phyloP scores from a whole-genome alignment of 2,113 vertebrate species.

The Suncus etruscus region DNA sequence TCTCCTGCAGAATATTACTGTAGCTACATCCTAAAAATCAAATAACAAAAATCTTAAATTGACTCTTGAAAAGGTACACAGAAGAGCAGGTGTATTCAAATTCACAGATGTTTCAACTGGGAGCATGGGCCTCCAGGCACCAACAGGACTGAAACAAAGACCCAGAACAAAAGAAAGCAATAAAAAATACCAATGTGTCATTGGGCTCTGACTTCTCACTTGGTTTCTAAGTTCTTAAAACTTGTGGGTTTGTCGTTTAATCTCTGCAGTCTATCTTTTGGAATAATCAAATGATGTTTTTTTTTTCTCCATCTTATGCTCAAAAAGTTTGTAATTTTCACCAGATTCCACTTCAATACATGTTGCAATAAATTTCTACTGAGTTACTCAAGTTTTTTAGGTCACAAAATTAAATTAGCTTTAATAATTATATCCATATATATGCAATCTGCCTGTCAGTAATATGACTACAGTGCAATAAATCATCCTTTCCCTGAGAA shows the following conservation, averaged over 20 bases:
- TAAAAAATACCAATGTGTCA: background rate
- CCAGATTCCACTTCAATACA: slow-evolving; percentile 2
- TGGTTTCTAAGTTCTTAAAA: slow-evolving; percentile 18
- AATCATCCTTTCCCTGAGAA: background rate
- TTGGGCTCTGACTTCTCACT: background rate
- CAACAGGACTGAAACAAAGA: background rate
- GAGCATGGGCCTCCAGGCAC: background rate
- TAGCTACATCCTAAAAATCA: slow-evolving; percentile 35
- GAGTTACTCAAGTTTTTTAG: slow-evolving; percentile 33
- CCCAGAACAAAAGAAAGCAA: background rate
- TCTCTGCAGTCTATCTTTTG: slow-evolving; percentile 55
- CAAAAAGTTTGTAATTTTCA: slow-evolving; percentile 20
- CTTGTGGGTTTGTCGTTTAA: slow-evolving; percentile 48
- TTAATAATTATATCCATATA: slow-evolving; percentile 68
- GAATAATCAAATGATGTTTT: slow-evolving; percentile 37
- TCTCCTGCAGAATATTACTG: background rate
- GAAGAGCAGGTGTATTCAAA: slow-evolving; percentile 21
- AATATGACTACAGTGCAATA: slow-evolving; percentile 52
- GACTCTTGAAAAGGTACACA: background rate
- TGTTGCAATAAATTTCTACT: slow-evolving; percentile 49
- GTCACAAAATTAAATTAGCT: slow-evolving; percentile 58
- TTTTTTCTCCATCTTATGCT: slow-evolving; percentile 39
- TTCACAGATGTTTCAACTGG: slow-evolving; percentile 3
- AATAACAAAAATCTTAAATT: slow-evolving; percentile 54
- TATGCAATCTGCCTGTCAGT: background rate